phyloP scores from a whole-genome alignment of 1,140 invertebrate genomes.

The Pinna nobilis region DNA sequence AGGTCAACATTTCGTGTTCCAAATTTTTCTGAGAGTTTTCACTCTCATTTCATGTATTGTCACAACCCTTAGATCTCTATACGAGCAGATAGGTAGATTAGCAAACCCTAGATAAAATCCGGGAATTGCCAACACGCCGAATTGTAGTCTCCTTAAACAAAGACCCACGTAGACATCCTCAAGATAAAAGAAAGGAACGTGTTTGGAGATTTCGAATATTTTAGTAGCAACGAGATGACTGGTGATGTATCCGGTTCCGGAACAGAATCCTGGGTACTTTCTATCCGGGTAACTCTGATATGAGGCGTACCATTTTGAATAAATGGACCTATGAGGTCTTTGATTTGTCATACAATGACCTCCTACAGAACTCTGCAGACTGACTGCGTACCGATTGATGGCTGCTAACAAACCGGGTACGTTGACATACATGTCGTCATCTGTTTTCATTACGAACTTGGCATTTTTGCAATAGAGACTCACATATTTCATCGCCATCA shows the following conservation, averaged over 20 bases:
- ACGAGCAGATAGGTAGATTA: slow-evolving; percentile 16
- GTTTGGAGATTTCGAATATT: slow-evolving; percentile 57
- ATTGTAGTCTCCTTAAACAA: slow-evolving; percentile 44
- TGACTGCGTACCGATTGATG: slow-evolving; percentile 3
- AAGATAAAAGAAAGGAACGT: slow-evolving; percentile 68
- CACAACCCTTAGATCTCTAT: slow-evolving; percentile 18
- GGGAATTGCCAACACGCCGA: slow-evolving; percentile 12
- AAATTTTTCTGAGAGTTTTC: slow-evolving; percentile 17
- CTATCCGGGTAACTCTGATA: slow-evolving; percentile 64
- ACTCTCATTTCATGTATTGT: slow-evolving; percentile 35
- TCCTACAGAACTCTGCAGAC: slow-evolving; percentile 38
- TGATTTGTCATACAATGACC: slow-evolving; percentile 31
- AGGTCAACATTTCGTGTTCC: slow-evolving; percentile 32
- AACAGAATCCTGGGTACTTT: slow-evolving; percentile 73
- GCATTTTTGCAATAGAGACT: slow-evolving; percentile 80
- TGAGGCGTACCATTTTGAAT: slow-evolving; percentile 73
- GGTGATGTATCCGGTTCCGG: slow-evolving; percentile 72
- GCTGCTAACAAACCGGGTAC: slow-evolving; percentile 32
- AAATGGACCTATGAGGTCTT: slow-evolving; percentile 51
- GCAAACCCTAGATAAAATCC: slow-evolving; percentile 34
- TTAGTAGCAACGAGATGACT: slow-evolving; percentile 64
- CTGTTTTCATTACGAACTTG: slow-evolving; percentile 73
- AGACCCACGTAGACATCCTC: slow-evolving; percentile 73
- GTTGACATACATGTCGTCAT: slow-evolving; percentile 77
- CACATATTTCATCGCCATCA: slow-evolving; percentile 87